Conservation (phyloP, 2,113 vertebrate species). For the Diadophis punctatus region DNA sequence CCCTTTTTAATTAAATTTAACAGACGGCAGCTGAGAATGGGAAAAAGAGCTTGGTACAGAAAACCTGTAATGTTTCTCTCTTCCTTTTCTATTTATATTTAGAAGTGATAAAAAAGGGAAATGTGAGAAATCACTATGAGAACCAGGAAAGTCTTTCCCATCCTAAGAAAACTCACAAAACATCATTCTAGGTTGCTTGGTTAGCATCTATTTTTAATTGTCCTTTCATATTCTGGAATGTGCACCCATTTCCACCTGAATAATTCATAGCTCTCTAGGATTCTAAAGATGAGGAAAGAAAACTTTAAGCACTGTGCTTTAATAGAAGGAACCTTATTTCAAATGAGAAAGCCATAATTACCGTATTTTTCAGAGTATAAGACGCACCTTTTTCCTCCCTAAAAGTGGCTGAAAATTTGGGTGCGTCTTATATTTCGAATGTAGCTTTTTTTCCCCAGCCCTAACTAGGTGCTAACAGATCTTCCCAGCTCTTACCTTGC, state of each 20-base stretch:
- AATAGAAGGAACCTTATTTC: not conserved
- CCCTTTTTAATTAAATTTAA: slow-evolving; percentile 55
- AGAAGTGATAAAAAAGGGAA: slow-evolving; percentile 29
- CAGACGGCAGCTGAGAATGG: slow-evolving; percentile 32
- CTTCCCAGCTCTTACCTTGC: too few relatives aligned
- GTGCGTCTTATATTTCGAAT: too few relatives aligned
- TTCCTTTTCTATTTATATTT: slow-evolving; percentile 14
- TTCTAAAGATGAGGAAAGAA: not conserved
- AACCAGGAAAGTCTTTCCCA: not conserved
- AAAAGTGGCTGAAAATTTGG: too few relatives aligned
- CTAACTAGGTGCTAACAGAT: too few relatives aligned
- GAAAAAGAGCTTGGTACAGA: slow-evolving; percentile 34
- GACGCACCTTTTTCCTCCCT: too few relatives aligned
- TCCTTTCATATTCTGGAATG: not conserved
- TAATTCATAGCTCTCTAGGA: not conserved
- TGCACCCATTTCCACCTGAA: not conserved
- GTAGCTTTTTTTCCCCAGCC: too few relatives aligned
- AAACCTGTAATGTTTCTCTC: slow-evolving; percentile 13
- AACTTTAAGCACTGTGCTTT: not conserved
- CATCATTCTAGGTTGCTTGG: not conserved
- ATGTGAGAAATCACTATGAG: slow-evolving; percentile 1
- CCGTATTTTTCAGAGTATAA: too few relatives aligned
- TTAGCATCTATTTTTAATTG: not conserved
- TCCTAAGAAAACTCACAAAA: not conserved
- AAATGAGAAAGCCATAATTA: not conserved